Conservation (phyloP, 2,888 invertebrate species). For the Pandemis heparana region DNA sequence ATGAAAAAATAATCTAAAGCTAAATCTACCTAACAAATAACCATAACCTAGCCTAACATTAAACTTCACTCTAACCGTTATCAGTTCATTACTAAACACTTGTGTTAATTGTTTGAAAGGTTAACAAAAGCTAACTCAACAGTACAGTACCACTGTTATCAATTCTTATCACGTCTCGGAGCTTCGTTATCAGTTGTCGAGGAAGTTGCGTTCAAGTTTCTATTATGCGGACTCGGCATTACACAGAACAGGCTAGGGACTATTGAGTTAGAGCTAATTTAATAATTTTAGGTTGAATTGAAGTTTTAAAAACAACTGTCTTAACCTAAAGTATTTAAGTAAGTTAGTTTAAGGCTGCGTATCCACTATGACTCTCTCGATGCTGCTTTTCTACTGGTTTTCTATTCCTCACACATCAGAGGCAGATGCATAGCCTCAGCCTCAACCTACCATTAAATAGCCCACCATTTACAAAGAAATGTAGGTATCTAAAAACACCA, state of each 20-base stretch:
- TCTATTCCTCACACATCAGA: too few relatives aligned
- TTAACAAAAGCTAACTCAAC: constrained; percentile 15
- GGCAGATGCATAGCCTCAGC: too few relatives aligned
- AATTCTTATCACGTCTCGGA: constrained; percentile 23
- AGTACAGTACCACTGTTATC: constrained; percentile 5
- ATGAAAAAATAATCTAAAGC: too few relatives aligned
- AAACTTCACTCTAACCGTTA: not conserved
- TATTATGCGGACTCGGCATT: not conserved
- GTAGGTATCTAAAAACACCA: too few relatives aligned
- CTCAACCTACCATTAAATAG: too few relatives aligned
- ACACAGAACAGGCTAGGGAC: not conserved
- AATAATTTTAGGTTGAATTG: not conserved
- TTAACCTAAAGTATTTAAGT: not conserved
- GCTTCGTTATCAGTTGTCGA: constrained; percentile 14
- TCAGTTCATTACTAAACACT: constrained; percentile 29
- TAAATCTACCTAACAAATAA: not conserved
- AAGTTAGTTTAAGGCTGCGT: too few relatives aligned
- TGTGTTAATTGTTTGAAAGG: constrained; percentile 27
- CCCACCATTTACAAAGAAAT: too few relatives aligned
- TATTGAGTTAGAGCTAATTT: not conserved
- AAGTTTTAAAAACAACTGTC: too few relatives aligned
- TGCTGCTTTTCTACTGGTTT: too few relatives aligned
- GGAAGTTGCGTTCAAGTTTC: constrained; percentile 8
- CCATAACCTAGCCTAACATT: constrained; percentile 4
- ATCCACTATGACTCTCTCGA: too few relatives aligned